These are phyloP conservation scores for Drosophila ficusphila DNA, from an alignment of 1,140 invertebrate genomes.

Conservation along the genomic window DNA sequence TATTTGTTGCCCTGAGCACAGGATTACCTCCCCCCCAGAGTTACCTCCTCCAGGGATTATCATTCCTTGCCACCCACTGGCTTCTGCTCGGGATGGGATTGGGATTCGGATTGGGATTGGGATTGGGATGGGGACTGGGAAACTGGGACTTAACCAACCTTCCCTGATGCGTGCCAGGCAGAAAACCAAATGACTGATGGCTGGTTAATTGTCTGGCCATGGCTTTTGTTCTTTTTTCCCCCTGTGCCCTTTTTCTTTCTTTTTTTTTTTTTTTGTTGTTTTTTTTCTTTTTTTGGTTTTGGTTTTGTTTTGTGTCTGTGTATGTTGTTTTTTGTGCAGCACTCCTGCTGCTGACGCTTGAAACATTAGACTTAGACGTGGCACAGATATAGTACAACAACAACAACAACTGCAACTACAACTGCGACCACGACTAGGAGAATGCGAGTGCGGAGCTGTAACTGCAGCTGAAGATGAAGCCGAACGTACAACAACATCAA, in stretches of 20 bases:
- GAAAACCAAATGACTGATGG: constrained; percentile 75
- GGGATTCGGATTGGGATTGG: background rate
- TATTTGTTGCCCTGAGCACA: constrained; percentile 20
- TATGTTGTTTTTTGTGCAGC: constrained; percentile 34
- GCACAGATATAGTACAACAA: constrained; percentile 56
- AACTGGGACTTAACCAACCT: constrained; percentile 19
- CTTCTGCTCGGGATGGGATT: constrained; percentile 17
- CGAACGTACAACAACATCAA: constrained; percentile 55
- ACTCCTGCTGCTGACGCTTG: constrained; percentile 71
- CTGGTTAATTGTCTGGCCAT: constrained; percentile 80
- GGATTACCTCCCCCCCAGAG: constrained; percentile 26
- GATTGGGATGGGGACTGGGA: constrained; percentile 1
- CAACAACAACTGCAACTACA: constrained; percentile 1
- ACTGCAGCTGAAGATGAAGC: constrained; percentile 46
- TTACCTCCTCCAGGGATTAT: constrained; percentile 18
- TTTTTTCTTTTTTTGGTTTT: constrained; percentile 8
- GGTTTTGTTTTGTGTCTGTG: background rate
- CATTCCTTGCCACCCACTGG: constrained; percentile 25
- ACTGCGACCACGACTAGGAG: background rate
- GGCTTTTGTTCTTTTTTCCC: constrained; percentile 64
- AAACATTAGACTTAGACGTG: constrained; percentile 74
- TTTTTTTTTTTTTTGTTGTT: constrained; percentile 3
- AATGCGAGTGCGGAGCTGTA: constrained; percentile 26
- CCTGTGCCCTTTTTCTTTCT: constrained; percentile 9
- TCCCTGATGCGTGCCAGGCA: constrained; percentile 60